A percentile compares a stretch with the other conserved stretches of the same genome.
Evolutionary conservation across 2,797 vertebrate genomes (phyloP).

Genomic region (Crenichthys baileyi): DNA sequence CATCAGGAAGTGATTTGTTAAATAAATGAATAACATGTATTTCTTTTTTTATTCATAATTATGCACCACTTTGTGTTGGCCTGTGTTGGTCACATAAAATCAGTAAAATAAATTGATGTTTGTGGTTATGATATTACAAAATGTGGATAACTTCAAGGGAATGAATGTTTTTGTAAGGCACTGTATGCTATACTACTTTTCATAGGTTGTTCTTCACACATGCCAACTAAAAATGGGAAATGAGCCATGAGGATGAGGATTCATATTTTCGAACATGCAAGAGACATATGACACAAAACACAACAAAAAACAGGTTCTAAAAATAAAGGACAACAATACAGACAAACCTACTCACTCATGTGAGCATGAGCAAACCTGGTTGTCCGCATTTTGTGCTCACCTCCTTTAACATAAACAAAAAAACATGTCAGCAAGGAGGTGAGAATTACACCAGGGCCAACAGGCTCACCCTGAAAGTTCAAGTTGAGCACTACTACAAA

Average conservation of each 20-base stretch:
- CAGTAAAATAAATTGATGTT: neutral
- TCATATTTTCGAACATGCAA: conserved; percentile 24
- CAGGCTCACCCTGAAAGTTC: conserved; percentile 75
- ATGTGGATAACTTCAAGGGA: neutral
- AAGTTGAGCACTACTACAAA: conserved; percentile 78
- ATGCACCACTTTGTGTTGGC: neutral
- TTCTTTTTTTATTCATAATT: neutral
- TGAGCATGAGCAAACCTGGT: conserved; percentile 52
- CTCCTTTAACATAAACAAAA: conserved; percentile 44
- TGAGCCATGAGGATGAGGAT: conserved; percentile 47
- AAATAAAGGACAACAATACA: conserved; percentile 20
- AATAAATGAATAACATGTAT: neutral
- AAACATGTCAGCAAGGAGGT: conserved; percentile 63
- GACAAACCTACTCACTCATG: conserved; percentile 35
- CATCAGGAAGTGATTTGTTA: too few relatives aligned
- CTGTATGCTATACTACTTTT: conserved; percentile 49
- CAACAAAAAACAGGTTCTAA: conserved; percentile 25
- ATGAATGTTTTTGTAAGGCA: conserved; percentile 31
- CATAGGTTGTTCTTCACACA: conserved; percentile 49
- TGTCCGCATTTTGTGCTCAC: conserved; percentile 48
- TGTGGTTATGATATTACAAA: neutral
- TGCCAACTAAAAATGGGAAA: conserved; percentile 64
- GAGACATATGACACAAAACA: conserved; percentile 33
- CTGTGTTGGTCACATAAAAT: too few relatives aligned
- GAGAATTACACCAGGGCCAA: conserved; percentile 73